Evolutionary conservation across 2,797 vertebrate genomes (phyloP).

Genomic region (Lophius americanus): DNA sequence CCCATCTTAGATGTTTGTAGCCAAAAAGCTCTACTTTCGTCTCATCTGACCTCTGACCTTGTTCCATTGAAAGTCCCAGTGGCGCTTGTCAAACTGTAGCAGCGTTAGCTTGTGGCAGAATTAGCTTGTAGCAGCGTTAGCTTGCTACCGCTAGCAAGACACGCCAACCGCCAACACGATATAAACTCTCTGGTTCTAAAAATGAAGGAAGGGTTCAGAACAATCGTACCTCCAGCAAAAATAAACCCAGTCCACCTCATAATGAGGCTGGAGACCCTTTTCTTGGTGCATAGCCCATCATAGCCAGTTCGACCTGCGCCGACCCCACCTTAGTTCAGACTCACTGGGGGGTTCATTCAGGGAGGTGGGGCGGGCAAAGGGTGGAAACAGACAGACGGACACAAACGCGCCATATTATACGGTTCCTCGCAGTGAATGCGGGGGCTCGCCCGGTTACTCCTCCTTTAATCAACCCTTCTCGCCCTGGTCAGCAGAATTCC

Average conservation of each 20-base stretch:
- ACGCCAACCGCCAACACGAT: too few species aligned
- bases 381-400: slow-evolving; percentile 18
- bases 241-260: slow-evolving; percentile 34
- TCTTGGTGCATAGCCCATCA: slow-evolving; percentile 39
- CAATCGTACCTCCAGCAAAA: slow-evolving; percentile 37
- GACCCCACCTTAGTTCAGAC: slow-evolving; percentile 30
- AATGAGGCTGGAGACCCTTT: slow-evolving; percentile 20
- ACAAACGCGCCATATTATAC: slow-evolving; percentile 17
- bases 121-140: too few species aligned
- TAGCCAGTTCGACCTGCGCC: slow-evolving; percentile 22
- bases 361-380: slow-evolving; percentile 49
- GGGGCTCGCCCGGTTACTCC: slow-evolving; percentile 23
- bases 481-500: slow-evolving; percentile 43
- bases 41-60: too few species aligned
- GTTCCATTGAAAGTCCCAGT: too few species aligned
- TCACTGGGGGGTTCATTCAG: slow-evolving; percentile 49
- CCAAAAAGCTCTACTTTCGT: too few species aligned
- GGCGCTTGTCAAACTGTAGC: too few species aligned
- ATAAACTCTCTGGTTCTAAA: slow-evolving; percentile 10
- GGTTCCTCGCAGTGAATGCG: slow-evolving; percentile 32
- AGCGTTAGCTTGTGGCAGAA: too few species aligned
- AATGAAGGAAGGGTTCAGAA: slow-evolving; percentile 29
- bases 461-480: slow-evolving; percentile 24
- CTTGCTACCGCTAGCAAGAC: too few species aligned
- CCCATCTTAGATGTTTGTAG: too few species aligned